Conservation (phyloP, 2,113 vertebrate genomes). For the Athene noctua region DNA sequence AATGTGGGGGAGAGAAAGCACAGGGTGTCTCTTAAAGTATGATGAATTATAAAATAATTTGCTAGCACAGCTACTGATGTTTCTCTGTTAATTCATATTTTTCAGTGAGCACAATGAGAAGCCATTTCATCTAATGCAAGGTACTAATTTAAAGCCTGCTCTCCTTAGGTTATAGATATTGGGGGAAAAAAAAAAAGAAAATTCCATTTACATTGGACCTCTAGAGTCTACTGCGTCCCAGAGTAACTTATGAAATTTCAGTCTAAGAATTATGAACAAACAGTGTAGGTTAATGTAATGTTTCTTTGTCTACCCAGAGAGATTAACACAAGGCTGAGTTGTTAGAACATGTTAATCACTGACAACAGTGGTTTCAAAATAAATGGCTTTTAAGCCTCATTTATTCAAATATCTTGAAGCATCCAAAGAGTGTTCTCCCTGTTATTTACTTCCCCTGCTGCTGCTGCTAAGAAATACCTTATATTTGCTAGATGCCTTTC, state of each 20-base stretch:
- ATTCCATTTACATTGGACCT: background rate
- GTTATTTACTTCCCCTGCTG: background rate
- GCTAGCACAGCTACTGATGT: background rate
- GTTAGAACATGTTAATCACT: slow-evolving; percentile 2
- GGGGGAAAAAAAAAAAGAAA: background rate
- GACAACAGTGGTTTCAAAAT: background rate
- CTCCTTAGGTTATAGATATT: background rate
- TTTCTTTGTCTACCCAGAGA: slow-evolving; percentile 12
- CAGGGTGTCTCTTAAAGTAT: background rate
- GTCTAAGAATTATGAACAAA: background rate
- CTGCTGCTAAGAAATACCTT: background rate
- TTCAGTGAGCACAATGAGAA: background rate
- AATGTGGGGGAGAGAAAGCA: background rate
- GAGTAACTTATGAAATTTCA: background rate
- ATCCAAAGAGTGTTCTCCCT: background rate
- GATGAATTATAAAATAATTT: background rate
- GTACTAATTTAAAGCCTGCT: background rate
- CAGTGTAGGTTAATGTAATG: background rate
- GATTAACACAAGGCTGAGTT: background rate
- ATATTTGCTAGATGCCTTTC: background rate
- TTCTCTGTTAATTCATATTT: background rate
- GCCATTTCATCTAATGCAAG: background rate
- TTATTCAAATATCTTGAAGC: slow-evolving; percentile 30
- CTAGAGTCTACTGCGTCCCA: background rate
- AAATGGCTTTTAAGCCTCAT: slow-evolving; percentile 20